These are phyloP conservation scores for Drosophila burlai DNA, from an alignment of 1,140 invertebrate species.

Conservation along the genomic window DNA sequence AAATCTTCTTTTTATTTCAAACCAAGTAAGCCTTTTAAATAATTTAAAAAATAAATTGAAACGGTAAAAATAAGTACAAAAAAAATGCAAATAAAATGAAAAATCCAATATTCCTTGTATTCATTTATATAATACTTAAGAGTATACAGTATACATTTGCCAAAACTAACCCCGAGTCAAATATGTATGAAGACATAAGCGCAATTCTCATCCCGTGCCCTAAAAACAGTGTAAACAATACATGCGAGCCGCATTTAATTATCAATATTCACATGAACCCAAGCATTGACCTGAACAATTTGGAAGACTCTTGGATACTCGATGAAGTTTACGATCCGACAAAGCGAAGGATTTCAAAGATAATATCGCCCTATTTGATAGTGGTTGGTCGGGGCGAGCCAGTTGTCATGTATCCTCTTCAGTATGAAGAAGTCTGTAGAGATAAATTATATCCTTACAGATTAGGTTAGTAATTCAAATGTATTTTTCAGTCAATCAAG, in stretches of 20 bases:
- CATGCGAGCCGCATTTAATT: slow-evolving; percentile 60
- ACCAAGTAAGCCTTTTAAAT: slow-evolving; percentile 15
- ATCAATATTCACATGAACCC: slow-evolving; percentile 58
- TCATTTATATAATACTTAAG: slow-evolving; percentile 4
- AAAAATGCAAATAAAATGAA: slow-evolving; percentile 13
- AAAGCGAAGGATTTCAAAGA: slow-evolving; percentile 28
- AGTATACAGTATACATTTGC: background rate
- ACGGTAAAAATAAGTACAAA: background rate
- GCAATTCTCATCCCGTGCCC: slow-evolving; percentile 52
- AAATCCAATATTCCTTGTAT: background rate
- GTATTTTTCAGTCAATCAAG: slow-evolving; percentile 14
- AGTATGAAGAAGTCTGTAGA: slow-evolving; percentile 40
- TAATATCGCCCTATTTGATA: slow-evolving; percentile 63
- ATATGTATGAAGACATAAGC: slow-evolving; percentile 24
- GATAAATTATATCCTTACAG: background rate
- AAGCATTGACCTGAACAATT: slow-evolving; percentile 30
- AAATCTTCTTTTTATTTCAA: background rate
- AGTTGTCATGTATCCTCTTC: slow-evolving; percentile 42
- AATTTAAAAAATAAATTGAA: slow-evolving; percentile 13
- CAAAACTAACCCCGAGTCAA: slow-evolving; percentile 7
- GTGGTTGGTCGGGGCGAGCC: slow-evolving; percentile 41
- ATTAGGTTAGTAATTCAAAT: background rate
- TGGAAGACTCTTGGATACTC: slow-evolving; percentile 49
- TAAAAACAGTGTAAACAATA: background rate
- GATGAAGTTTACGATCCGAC: slow-evolving; percentile 54